Evolutionary conservation across 2,888 invertebrate genomes (phyloP), one percentile per base, ranked within the genome.

Genomic region (Hedychridium roseum): DNA sequence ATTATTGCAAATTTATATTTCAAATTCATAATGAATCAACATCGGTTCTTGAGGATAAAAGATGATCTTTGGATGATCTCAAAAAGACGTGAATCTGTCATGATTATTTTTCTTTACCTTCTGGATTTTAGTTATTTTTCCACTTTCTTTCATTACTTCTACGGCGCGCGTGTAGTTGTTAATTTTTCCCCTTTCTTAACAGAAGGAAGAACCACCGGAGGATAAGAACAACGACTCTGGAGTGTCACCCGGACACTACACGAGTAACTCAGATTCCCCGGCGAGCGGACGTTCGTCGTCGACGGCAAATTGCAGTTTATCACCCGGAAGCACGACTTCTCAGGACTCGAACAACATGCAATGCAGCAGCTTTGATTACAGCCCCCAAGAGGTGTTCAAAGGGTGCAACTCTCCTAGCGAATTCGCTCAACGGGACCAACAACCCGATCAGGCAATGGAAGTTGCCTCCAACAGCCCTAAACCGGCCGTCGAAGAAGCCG

Each of bases 161-260:
- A 16, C 9, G 14, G 16, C 9, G 18, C n/a, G n/a, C n/a, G n/a
- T n/a, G n/a, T n/a, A n/a, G n/a, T n/a, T n/a, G n/a, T n/a, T n/a
- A n/a, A n/a, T n/a, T n/a, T n/a, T n/a, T n/a, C n/a, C n/a, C n/a
- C n/a, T n/a, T n/a, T n/a, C n/a, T 11, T 21, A 12, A 16, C 30
- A 71, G 68, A 60, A 61, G 28, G 53, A 60, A 3, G 64, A 66
- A 26, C 26, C 56, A 1, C 15, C 6, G 2, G 62, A 61, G 14
- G 66, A 72, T 3, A 69, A 68, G 15, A 70, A 68, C 47, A 58
- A 71, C 54, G 76, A 79, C 47, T 78, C 76, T 1, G 76, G 74
- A 0, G 69, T 78, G n/a, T 78, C 75, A 0, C 78, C 75, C 0
- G 76, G 66, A 2, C 70, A 75, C 40, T 73, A 67, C 27, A 65